Conservation (phyloP, 2,797 vertebrate species). For the Discoglossus pictus region DNA sequence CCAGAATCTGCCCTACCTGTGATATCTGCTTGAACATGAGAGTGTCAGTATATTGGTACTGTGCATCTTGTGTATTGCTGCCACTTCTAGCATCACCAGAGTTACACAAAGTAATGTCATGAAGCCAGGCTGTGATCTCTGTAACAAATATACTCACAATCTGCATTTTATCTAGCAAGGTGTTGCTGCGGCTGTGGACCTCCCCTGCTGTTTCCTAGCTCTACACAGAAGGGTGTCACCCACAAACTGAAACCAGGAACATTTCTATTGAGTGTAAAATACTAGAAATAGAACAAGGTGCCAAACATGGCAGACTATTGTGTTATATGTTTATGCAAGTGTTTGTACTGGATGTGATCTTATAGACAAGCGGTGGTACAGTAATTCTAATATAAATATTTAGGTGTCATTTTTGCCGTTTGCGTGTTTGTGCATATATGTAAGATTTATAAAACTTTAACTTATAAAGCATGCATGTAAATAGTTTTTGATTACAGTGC, state of each 20-base stretch:
- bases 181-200: slow-evolving; percentile 36
- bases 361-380: too few species aligned
- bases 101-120: slow-evolving; percentile 15
- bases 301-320: slow-evolving; percentile 12
- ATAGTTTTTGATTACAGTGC: too few species aligned
- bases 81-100: slow-evolving; percentile 2
- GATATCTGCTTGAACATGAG: too few species aligned
- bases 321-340: slow-evolving; percentile 2
- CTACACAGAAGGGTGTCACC: slow-evolving; percentile 31
- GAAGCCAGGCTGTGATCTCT: slow-evolving; percentile 15
- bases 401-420: not conserved
- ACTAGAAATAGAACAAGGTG: slow-evolving; percentile 38
- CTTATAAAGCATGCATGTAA: too few species aligned
- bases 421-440: not conserved
- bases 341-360: not conserved
- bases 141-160: slow-evolving; percentile 20
- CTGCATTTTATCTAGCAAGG: slow-evolving; percentile 24
- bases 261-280: slow-evolving; percentile 28
- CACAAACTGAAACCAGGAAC: slow-evolving; percentile 28
- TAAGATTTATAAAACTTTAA: too few species aligned
- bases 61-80: too few species aligned
- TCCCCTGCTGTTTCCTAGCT: slow-evolving; percentile 45
- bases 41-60: too few species aligned
- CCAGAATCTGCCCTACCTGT: too few species aligned
- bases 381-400: too few species aligned